Percentiles rank a stretch among this genome's conserved stretches.
phyloP scores from a whole-genome alignment of 2,113 vertebrate species.

The Cygnus buccinator region DNA sequence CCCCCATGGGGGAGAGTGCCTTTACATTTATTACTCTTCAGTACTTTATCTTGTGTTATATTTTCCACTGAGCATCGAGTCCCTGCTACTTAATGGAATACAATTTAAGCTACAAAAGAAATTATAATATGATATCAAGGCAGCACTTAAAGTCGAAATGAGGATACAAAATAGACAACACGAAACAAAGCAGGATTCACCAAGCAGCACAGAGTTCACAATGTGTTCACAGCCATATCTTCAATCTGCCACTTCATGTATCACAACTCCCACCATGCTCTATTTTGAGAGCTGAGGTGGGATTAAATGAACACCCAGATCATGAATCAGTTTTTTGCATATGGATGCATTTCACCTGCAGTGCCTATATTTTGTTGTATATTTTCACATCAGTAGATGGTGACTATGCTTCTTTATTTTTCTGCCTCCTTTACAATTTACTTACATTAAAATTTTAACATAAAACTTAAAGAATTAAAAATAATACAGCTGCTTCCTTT shows the following conservation, averaged over 20 bases:
- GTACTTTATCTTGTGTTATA: background rate
- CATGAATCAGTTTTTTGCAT: slow-evolving; percentile 50
- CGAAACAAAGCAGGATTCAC: slow-evolving; percentile 35
- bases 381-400: background rate
- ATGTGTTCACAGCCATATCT: slow-evolving; percentile 55
- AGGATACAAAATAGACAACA: background rate
- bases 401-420: background rate
- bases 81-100: background rate
- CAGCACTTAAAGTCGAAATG: background rate
- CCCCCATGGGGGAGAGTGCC: background rate
- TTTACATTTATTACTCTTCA: background rate
- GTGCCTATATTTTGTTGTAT: background rate
- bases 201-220: slow-evolving; percentile 39
- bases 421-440: background rate
- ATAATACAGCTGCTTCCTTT: background rate
- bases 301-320: slow-evolving; percentile 51
- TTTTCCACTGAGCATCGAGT: background rate
- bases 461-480: background rate
- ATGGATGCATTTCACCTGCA: slow-evolving; percentile 51
- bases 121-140: background rate
- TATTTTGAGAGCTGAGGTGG: slow-evolving; percentile 59
- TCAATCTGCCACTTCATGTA: slow-evolving; percentile 65
- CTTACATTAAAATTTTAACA: background rate
- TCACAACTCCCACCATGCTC: slow-evolving; percentile 43
- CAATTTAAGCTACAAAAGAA: background rate